Evolutionary conservation across 2,113 vertebrate species (phyloP).

Genomic region (Xenopus borealis): DNA sequence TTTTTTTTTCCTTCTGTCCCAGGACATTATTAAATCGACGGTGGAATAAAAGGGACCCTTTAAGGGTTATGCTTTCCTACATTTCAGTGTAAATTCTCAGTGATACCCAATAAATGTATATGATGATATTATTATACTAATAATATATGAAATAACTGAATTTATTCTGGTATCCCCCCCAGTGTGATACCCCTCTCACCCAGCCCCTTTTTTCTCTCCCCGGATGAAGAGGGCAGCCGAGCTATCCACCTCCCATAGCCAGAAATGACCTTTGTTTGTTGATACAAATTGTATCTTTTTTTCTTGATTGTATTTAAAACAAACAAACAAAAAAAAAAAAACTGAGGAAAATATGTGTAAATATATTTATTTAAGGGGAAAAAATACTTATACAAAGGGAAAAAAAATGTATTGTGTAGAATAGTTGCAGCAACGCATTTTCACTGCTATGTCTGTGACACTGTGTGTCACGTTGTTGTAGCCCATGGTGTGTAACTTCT

Average conservation of each 20-base stretch:
- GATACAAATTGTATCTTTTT: slow-evolving; percentile 99
- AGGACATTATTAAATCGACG: no score
- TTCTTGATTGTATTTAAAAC: slow-evolving; percentile 85
- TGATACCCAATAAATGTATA: no score
- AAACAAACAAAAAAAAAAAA: background rate
- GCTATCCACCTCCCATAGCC: slow-evolving; percentile 89
- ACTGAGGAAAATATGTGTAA: slow-evolving; percentile 37
- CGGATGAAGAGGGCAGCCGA: slow-evolving; percentile 71
- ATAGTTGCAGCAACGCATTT: slow-evolving; percentile 85
- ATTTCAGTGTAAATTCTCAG: no score
- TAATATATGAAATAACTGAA: no score
- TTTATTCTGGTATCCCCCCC: no score
- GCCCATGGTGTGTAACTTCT: slow-evolving; percentile 71
- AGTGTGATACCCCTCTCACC: background rate
- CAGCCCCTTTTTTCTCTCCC: background rate
- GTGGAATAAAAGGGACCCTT: no score
- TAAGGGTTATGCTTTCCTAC: no score
- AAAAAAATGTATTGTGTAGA: slow-evolving; percentile 70
- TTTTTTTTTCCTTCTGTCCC: no score
- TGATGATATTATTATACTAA: no score
- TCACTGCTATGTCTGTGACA: slow-evolving; percentile 93
- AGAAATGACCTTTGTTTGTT: slow-evolving; percentile 99
- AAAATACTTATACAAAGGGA: slow-evolving; percentile 74
- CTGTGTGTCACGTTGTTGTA: slow-evolving; percentile 94
- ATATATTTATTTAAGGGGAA: slow-evolving; percentile 47